phyloP scores from a whole-genome alignment of 2,888 invertebrate species.

The Eupithecia tripunctaria region DNA sequence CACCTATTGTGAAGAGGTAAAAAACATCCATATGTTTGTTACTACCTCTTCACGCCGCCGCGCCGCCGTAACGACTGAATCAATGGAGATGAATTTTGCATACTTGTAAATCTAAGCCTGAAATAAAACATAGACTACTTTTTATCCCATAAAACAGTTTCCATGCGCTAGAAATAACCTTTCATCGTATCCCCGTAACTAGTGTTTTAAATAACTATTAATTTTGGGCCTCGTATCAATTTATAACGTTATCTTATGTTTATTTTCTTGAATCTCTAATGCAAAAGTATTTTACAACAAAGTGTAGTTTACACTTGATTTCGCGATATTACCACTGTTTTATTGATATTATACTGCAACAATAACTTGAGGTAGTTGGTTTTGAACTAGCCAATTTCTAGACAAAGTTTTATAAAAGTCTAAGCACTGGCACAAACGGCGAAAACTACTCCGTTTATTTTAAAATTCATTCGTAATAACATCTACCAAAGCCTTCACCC shows the following conservation, averaged over 20 bases:
- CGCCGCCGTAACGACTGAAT: too few relatives aligned
- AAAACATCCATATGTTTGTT: background rate
- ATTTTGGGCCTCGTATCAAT: background rate
- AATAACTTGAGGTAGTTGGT: background rate
- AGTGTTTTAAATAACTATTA: constrained; percentile 10
- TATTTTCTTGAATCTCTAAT: background rate
- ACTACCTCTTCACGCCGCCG: background rate
- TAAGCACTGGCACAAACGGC: background rate
- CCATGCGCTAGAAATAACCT: too few relatives aligned
- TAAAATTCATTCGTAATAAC: constrained; percentile 11
- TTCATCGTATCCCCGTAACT: too few relatives aligned
- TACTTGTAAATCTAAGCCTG: too few relatives aligned
- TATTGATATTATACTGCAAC: background rate
- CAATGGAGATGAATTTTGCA: too few relatives aligned
- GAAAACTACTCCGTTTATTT: background rate
- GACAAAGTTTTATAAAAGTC: background rate
- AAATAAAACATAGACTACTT: too few relatives aligned
- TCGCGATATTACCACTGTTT: background rate
- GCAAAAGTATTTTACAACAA: background rate
- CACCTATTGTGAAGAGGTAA: too few relatives aligned
- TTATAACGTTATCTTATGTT: background rate
- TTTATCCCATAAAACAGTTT: too few relatives aligned
- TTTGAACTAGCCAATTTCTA: background rate
- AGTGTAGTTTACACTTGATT: background rate
- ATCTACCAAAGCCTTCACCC: constrained; percentile 5